A percentile compares a stretch with the other conserved stretches of the same genome.
Conservation (phyloP, 2,888 invertebrate species). For the Thysanoteuthis rhombus region DNA sequence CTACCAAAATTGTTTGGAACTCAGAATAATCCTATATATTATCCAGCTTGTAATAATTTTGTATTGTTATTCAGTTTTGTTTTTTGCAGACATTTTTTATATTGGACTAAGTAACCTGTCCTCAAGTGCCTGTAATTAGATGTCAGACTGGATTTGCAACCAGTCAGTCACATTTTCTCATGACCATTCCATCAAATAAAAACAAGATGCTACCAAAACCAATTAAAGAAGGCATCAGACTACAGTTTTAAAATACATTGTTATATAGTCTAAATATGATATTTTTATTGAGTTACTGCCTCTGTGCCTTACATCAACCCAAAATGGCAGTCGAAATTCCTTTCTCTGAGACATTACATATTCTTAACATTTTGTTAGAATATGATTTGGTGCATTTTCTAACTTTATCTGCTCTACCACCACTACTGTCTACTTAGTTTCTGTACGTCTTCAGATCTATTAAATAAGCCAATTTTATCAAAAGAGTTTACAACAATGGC, state of each 20-base stretch:
- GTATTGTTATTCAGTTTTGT: not conserved
- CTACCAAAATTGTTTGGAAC: not conserved
- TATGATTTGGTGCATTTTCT: not conserved
- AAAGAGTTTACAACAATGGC: too few species aligned
- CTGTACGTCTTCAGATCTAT: not conserved
- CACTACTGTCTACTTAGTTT: not conserved
- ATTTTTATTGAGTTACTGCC: not conserved
- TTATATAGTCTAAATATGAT: not conserved
- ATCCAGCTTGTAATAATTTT: too few species aligned
- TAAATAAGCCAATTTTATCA: too few species aligned
- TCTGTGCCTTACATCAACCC: not conserved
- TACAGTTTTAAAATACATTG: not conserved
- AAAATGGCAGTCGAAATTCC: not conserved
- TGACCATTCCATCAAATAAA: not conserved
- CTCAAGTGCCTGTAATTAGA: not conserved
- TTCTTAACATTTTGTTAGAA: not conserved
- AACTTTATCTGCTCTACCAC: too few species aligned
- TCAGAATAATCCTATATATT: too few species aligned
- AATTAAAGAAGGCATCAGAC: not conserved
- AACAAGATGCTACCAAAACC: not conserved
- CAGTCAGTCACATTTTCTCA: not conserved
- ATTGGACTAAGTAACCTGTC: not conserved
- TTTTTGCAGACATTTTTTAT: not conserved
- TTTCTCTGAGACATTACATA: not conserved
- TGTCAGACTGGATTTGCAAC: not conserved